Base-by-base conservation (phyloP, 2,888 invertebrate species). In the Peribatodes rhomboidaria region DNA sequence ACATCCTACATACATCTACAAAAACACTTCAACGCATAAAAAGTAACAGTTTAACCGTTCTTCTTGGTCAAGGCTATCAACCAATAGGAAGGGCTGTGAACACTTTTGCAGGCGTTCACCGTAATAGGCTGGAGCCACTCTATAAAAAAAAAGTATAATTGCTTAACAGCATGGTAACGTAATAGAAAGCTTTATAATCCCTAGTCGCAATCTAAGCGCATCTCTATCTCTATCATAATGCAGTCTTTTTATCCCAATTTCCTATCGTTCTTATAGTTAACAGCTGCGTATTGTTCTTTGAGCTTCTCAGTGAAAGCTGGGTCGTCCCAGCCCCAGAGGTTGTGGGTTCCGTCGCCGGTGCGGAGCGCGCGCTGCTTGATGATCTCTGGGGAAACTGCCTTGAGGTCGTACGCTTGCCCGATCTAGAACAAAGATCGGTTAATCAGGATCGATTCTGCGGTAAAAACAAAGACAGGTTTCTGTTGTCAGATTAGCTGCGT, bases 361-460 rank as follows among this genome's bases (percentile, higher is more conserved):
- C 95, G 92, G 66, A 94, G 85, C 0, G 95, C 94, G 1, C 96
- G 90, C 70, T 94, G 94, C 75, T 93, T 91, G 53, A 96, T 94
- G 78, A 95, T 94, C n/a, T 95, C 95, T 10, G 88, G 85, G 0
- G 95, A 94, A 0, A 96, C 96, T 2, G 95, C 95, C 83, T 97
- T 97, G 69, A 97, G 85, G 79, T 97, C 97, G 82, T 96, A 97
- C 0, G 96, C 97, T 94, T 95, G 96, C 2, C 97, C 97, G 60
- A 97, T 93, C 87, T 93, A 77, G 16, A 75, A 77, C 61, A 65
- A 41, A 41, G 2, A 14, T 14, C 27, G 27, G 27, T n/a, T 2
- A 39, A 39, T 39, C 39, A 39, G n/a, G 39, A 39, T 6, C 27
- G 6, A 27, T 27, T 27, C 27, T 27, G 6, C 6, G 27, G 2